These are phyloP conservation scores for Batillaria attramentaria DNA, from an alignment of 1,140 invertebrate genomes.

Conservation along the genomic window DNA sequence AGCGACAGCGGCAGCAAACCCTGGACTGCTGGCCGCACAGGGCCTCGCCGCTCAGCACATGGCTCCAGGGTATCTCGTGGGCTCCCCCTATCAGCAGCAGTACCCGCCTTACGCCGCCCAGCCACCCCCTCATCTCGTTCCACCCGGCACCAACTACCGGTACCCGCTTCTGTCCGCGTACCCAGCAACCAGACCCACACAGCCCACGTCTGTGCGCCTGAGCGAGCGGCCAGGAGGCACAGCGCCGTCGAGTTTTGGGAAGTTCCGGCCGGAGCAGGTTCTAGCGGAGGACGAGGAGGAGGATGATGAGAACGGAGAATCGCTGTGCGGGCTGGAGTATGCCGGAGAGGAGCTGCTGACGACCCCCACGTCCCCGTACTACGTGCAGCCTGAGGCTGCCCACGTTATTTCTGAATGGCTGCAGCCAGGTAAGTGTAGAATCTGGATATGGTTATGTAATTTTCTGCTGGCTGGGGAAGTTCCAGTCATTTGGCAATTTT, in stretches of 20 bases:
- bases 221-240: constrained; percentile 71
- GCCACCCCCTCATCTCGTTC: background rate
- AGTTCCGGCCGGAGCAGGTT: constrained; percentile 32
- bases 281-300: constrained; percentile 25
- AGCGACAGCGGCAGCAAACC: constrained; percentile 25
- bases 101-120: constrained; percentile 15
- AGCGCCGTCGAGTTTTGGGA: constrained; percentile 53
- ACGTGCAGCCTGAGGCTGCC: background rate
- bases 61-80: constrained; percentile 28
- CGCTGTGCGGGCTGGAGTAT: constrained; percentile 24
- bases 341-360: constrained; percentile 6
- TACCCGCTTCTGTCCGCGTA: constrained; percentile 73
- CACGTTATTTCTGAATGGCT: constrained; percentile 7
- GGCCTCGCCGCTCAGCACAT: constrained; percentile 4
- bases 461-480: too few species aligned
- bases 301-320: constrained; percentile 25
- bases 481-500: background rate
- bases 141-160: constrained; percentile 60
- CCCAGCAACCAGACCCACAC: constrained; percentile 72
- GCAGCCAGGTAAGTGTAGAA: background rate
- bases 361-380: constrained; percentile 13
- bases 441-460: background rate
- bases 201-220: constrained; percentile 45
- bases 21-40: constrained; percentile 14
- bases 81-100: constrained; percentile 36